These are phyloP conservation scores for Alouatta palliata DNA, from an alignment of 2,113 vertebrate genomes.

Conservation along the genomic window DNA sequence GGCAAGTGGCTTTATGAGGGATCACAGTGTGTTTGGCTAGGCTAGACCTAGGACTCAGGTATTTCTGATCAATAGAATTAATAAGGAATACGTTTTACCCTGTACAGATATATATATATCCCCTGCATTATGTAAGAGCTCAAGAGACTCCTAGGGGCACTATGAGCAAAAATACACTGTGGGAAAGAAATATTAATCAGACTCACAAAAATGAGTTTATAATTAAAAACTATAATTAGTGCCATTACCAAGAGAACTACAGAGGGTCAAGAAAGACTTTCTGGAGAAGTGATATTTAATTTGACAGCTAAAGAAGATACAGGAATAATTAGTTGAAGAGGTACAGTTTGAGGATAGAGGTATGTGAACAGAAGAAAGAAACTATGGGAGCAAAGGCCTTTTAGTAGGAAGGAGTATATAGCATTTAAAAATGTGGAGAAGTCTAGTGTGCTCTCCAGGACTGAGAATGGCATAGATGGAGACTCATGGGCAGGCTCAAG, in stretches of 20 bases:
- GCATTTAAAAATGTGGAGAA: background rate
- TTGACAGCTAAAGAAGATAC: background rate
- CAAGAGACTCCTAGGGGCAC: background rate
- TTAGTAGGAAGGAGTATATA: background rate
- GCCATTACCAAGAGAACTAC: background rate
- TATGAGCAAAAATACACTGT: background rate
- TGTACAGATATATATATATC: background rate
- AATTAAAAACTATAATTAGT: constrained; percentile 14
- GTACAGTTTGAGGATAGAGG: background rate
- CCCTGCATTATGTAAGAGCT: background rate
- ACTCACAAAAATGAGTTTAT: constrained; percentile 30
- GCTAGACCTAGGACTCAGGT: background rate
- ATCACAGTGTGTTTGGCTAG: background rate
- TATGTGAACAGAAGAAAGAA: background rate
- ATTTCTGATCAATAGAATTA: constrained; percentile 31
- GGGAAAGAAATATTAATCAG: background rate
- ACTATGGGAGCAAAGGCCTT: background rate
- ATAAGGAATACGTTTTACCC: background rate
- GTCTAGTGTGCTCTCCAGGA: background rate
- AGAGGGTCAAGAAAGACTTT: background rate
- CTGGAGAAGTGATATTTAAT: background rate
- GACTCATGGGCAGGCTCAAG: background rate
- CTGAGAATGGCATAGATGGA: background rate
- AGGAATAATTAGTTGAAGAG: background rate
- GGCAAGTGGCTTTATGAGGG: background rate